Evolutionary conservation across 1,140 invertebrate species (phyloP).

Genomic region (Caenorhabditis remanei): DNA sequence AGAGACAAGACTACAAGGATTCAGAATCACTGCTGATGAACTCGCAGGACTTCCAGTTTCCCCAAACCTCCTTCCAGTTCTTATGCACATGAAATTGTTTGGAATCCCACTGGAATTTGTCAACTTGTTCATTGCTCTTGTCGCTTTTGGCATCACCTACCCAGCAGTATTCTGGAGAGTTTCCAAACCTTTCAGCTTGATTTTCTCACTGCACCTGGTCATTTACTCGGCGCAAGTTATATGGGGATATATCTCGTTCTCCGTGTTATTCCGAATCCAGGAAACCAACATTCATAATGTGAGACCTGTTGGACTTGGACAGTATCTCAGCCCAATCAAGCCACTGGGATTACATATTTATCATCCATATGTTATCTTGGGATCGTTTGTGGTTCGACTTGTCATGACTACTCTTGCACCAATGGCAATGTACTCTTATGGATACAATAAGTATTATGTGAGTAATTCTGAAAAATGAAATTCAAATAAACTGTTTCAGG

Average conservation of each 20-base stretch:
- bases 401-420: constrained; percentile 72
- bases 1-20: constrained; percentile 75
- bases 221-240: constrained; percentile 70
- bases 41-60: constrained; percentile 72
- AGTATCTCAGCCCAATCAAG: constrained; percentile 43
- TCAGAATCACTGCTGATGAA: constrained; percentile 75
- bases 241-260: constrained; percentile 74
- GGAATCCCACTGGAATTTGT: constrained; percentile 77
- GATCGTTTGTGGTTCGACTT: constrained; percentile 66
- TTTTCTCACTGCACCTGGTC: constrained; percentile 72
- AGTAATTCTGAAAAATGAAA: constrained; percentile 28
- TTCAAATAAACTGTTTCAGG: constrained; percentile 50
- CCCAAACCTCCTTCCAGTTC: constrained; percentile 75
- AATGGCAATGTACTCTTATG: constrained; percentile 74
- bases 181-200: constrained; percentile 71
- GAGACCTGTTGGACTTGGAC: constrained; percentile 75
- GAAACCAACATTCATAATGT: constrained; percentile 75
- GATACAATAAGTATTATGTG: constrained; percentile 74
- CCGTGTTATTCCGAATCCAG: constrained; percentile 74
- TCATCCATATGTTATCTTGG: constrained; percentile 66
- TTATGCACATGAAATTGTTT: constrained; percentile 77
- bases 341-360: constrained; percentile 51
- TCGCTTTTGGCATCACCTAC: constrained; percentile 71
- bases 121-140: constrained; percentile 73
- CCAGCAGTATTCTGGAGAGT: constrained; percentile 77